These are phyloP conservation scores for Unio delphinus DNA, from an alignment of 2,888 invertebrate genomes.

Conservation along the genomic window DNA sequence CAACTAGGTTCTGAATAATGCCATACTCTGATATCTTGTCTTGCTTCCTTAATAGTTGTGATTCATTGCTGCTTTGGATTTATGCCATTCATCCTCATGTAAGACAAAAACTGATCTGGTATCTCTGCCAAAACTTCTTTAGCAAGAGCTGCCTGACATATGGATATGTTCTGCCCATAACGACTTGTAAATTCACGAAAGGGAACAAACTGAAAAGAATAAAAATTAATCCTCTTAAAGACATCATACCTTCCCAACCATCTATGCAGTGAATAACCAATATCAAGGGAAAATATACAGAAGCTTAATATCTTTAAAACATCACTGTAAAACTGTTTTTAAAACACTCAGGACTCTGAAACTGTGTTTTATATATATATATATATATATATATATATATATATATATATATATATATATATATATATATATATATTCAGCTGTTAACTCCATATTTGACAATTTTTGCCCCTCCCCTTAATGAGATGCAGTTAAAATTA, in stretches of 20 bases:
- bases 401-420: no score
- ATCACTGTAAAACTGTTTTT: no score
- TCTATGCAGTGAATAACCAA: background rate
- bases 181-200: slow-evolving; percentile 66
- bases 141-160: slow-evolving; percentile 72
- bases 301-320: background rate
- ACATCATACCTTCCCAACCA: background rate
- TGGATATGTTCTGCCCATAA: slow-evolving; percentile 28
- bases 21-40: no score
- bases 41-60: no score
- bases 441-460: no score
- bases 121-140: slow-evolving; percentile 73
- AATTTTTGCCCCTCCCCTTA: no score
- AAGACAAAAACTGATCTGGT: slow-evolving; percentile 73
- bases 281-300: background rate
- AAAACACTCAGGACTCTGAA: no score
- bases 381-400: no score
- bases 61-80: slow-evolving; percentile 34
- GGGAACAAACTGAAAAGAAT: slow-evolving; percentile 60
- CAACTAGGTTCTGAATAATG: no score
- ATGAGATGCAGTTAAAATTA: no score
- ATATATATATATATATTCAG: no score
- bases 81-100: slow-evolving; percentile 71
- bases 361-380: no score
- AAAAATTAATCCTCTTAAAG: background rate